Evolutionary conservation across 37 sponge, comb jelly and placozoan species (phyloP), one percentile per base, ranked within the genome.

Genomic region (Oopsacas minuta): DNA sequence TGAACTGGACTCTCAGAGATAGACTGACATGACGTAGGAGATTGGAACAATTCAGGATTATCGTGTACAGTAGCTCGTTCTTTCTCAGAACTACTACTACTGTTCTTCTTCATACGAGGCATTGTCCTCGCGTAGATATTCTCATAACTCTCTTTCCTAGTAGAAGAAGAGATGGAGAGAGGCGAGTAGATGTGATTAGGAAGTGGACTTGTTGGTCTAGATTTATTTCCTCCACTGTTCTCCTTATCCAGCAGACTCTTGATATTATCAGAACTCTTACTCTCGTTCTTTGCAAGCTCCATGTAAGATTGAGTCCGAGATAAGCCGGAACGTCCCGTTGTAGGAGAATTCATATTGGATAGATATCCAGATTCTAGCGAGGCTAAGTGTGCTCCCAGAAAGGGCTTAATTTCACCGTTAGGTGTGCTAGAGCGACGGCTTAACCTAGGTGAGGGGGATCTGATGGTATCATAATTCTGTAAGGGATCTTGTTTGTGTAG

Each of bases 121-220:
- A 61, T 10, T 61, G 75, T 61, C 75, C 30, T 3, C 28, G 75
- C 17, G 51, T 22, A 17, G 12, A 46, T 46, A 22, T 17, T 46
- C 51, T 46, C 17, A 12, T 46, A 17, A 12, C 51, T 46, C 51
- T 46, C 51, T 17, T 46, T 46, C n/a, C n/a, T n/a, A n/a, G n/a
- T n/a, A n/a, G n/a, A n/a, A n/a, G n/a, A 42, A 15, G 75, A 61
- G 75, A 61, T 61, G 75, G 75, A 61, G 75, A 61, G 75, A 61
- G 75, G 30, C 30, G 75, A 61, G 75, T 25, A n/a, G 75, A 12
- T 34, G 28, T 10, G 75, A 42, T 8, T 42, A n/a, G n/a, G n/a
- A 15, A 42, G 8, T 8, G 49, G 49, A 12, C 75, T 61, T 32
- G 75, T 25, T 3, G 75, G 22, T n/a, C 75, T 61, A 20, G 75